phyloP scores from a whole-genome alignment of 2,113 vertebrate genomes.

The Antechinus stuartii region DNA sequence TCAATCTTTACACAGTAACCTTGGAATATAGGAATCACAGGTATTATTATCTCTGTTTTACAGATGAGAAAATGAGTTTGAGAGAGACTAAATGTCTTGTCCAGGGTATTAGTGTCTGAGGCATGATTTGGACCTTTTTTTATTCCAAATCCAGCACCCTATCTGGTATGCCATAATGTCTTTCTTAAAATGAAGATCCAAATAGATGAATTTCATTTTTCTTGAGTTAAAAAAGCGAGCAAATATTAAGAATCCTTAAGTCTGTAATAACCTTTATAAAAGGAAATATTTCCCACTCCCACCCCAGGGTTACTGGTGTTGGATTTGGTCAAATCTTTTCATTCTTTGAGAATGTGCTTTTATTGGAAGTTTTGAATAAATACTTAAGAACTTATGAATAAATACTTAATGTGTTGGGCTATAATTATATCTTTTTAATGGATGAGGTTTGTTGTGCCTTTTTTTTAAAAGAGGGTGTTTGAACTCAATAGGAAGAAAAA shows the following conservation, averaged over 20 bases:
- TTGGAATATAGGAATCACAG: background rate
- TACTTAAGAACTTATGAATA: background rate
- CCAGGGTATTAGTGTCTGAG: background rate
- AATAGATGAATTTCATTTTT: background rate
- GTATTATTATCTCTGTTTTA: background rate
- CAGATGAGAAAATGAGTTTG: background rate
- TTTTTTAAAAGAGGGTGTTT: background rate
- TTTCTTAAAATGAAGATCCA: background rate
- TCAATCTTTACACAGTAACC: background rate
- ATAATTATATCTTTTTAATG: background rate
- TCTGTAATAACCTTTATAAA: background rate
- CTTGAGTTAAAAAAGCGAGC: background rate
- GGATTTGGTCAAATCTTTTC: background rate
- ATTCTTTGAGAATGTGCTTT: background rate
- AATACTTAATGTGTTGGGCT: background rate
- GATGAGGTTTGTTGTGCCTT: background rate
- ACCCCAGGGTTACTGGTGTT: background rate
- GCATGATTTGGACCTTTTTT: background rate
- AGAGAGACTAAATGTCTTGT: background rate
- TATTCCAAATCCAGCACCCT: background rate
- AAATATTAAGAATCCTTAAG: background rate
- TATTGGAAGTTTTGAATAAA: background rate
- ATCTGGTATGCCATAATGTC: background rate
- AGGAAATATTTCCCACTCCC: background rate
- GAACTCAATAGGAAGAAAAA: background rate